phyloP scores from a whole-genome alignment of 2,113 vertebrate genomes.

The Orientallactaga bullata region DNA sequence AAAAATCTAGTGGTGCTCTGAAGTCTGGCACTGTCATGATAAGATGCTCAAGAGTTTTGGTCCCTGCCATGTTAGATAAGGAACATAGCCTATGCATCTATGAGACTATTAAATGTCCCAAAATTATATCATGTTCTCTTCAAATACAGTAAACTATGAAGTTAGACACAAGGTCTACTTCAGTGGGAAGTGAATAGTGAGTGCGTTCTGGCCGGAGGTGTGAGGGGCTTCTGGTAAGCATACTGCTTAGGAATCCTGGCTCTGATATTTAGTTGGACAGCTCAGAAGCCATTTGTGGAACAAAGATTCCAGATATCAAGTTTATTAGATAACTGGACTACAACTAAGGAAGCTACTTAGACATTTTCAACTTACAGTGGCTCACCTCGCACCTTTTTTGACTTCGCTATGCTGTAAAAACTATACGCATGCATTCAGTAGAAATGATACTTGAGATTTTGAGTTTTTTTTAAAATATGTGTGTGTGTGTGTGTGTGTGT shows the following conservation, averaged over 20 bases:
- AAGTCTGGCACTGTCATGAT: no score
- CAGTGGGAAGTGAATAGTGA: rapidly evolving
- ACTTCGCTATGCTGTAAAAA: background rate
- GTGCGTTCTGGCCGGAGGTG: background rate
- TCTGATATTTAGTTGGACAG: background rate
- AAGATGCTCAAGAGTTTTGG: background rate
- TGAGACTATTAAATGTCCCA: no score
- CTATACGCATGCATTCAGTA: background rate
- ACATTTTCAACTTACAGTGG: background rate
- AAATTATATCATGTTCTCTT: background rate
- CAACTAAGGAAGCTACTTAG: background rate
- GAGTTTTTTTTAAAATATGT: background rate
- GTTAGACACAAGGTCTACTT: background rate
- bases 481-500: no score
- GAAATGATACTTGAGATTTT: background rate
- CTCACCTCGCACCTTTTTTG: background rate
- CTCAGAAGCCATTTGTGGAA: background rate
- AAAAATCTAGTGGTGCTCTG: background rate
- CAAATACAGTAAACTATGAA: background rate
- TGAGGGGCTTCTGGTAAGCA: background rate
- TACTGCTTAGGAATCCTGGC: rapidly evolving
- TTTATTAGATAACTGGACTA: background rate
- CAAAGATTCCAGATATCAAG: background rate
- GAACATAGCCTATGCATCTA: background rate
- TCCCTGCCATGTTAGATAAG: background rate